Base-by-base conservation (phyloP, 1,140 invertebrate genomes). In the Aphidius gifuensis region DNA sequence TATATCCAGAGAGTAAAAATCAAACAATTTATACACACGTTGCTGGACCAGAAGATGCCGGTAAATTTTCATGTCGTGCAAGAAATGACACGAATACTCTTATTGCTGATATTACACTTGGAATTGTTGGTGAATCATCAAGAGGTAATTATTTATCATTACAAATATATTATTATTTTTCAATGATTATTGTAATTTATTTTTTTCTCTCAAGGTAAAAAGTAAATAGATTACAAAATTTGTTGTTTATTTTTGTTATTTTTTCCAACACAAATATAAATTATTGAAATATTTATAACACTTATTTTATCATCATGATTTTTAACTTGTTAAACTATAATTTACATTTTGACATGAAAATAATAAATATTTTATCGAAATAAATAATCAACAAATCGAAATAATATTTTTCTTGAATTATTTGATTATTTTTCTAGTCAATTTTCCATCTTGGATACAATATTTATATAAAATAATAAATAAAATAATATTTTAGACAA, bases 1-100 rank as follows among this genome's bases (percentile, higher is more conserved):
- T 90, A 59, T 90, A 89, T 73, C 88, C 89, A 0, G 88, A 90
- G 75, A 88, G 87, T 49, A 88, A 86, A 49, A 91, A 91, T 78
- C 89, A 91, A 77, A 91, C 89, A 32, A 84, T 91, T 70, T 90
- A 90, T 80, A 87, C 88, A n/a, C 82, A 85, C 58, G 77, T 79
- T 21, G 84, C 87, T 32, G 80, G 82, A 42, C 74, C 83, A 44
- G 81, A 81, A 9, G 89, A 90, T 74, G 83, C 84, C 48, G 89
- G 89, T 55, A 86, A 87, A 74, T 91, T 90, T 78, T 88, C 87
- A 11, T 91, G 89, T 72, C 79, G 85, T 16, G 82, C 89, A 50
- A 83, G 83, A 72, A 90, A 90, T 75, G 88, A 90, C 70, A 88
- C 87, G 0, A 83, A 85, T 68, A 82, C 81, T 61, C 78, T 85